These are phyloP conservation scores for Helobdella robusta DNA, from an alignment of 2,888 invertebrate species.

Conservation along the genomic window DNA sequence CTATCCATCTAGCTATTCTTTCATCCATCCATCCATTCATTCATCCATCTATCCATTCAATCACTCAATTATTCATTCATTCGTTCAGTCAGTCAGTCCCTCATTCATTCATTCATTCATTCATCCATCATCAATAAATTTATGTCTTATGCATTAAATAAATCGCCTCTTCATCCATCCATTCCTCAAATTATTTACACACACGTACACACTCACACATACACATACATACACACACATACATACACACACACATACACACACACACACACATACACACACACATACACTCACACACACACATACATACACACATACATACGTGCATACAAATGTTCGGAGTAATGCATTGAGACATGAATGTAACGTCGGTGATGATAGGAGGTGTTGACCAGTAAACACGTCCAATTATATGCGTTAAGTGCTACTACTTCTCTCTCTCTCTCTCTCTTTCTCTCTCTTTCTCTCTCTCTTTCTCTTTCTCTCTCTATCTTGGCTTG, in stretches of 20 bases:
- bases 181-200: neutral
- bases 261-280: conserved; percentile 16
- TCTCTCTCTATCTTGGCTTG: neutral
- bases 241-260: conserved; percentile 15
- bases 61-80: no score
- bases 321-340: conserved; percentile 10
- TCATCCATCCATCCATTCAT: no score
- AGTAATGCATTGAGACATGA: neutral
- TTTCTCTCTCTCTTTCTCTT: neutral
- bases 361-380: neutral
- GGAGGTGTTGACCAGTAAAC: neutral
- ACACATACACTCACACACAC: conserved; percentile 10
- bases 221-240: conserved; percentile 10
- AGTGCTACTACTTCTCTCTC: neutral
- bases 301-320: conserved; percentile 23
- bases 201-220: conserved; percentile 4
- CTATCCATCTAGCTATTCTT: no score
- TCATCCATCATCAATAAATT: no score
- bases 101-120: neutral
- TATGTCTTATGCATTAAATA: no score
- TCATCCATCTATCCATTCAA: no score
- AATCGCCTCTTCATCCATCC: no score
- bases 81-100: no score
- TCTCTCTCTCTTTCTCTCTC: neutral
- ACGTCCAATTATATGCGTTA: neutral